A percentile compares a stretch with the other conserved stretches of the same genome.
These are phyloP conservation scores for Drosophila carrolli DNA, from an alignment of 1,140 invertebrate genomes.

Conservation along the genomic window DNA sequence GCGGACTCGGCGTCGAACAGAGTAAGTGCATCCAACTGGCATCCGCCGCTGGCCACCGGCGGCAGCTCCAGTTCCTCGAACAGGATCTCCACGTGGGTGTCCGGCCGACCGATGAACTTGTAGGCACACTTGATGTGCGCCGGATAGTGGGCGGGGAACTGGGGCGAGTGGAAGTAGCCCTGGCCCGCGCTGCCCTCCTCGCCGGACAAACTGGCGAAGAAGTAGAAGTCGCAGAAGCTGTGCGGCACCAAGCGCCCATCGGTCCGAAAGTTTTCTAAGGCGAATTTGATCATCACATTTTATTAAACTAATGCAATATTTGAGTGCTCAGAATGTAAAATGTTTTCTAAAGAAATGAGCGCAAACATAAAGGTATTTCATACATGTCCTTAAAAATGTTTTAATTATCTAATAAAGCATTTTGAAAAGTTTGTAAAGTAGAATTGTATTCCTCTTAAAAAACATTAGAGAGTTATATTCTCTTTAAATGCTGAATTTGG, in stretches of 20 bases:
- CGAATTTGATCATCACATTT: background rate
- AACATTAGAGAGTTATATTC: no score
- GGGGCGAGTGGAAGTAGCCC: conserved; percentile 82
- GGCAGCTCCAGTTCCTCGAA: conserved; percentile 80
- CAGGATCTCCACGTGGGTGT: conserved; percentile 75
- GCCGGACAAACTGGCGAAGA: conserved; percentile 68
- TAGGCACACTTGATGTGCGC: conserved; percentile 82
- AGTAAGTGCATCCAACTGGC: conserved; percentile 88
- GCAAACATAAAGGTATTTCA: no score
- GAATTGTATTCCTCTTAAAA: no score
- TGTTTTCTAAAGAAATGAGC: no score
- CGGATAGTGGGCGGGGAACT: conserved; percentile 82
- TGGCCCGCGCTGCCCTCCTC: conserved; percentile 59
- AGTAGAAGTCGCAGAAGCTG: conserved; percentile 82
- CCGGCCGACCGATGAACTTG: conserved; percentile 81
- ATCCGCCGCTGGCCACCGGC: conserved; percentile 57
- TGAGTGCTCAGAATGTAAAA: no score
- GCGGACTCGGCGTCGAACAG: conserved; percentile 89
- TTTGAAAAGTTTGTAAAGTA: no score
- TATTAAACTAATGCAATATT: no score
- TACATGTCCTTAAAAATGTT: no score
- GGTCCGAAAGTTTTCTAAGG: conserved; percentile 67
- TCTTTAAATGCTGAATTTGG: no score
- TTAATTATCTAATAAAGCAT: no score
- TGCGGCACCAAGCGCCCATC: conserved; percentile 76